Percentiles rank a stretch among this genome's conserved stretches.
These are phyloP conservation scores for Penaeus vannamei DNA, from an alignment of 1,140 invertebrate genomes.

Conservation along the genomic window DNA sequence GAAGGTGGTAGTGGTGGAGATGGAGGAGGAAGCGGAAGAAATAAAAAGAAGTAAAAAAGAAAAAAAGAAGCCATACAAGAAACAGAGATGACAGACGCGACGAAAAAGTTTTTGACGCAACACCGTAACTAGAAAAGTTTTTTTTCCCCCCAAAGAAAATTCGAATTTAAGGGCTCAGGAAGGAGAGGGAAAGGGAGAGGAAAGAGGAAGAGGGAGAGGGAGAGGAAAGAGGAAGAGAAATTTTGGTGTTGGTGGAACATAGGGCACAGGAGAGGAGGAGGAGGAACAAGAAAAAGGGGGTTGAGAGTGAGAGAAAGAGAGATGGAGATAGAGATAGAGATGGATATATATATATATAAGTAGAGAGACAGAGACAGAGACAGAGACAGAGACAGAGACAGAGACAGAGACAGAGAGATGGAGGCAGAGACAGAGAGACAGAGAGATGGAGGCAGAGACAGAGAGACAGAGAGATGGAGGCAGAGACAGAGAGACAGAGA, in stretches of 20 bases:
- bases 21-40: neutral
- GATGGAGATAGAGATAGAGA: too few relatives aligned
- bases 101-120: neutral
- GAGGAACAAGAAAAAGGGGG: neutral
- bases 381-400: neutral
- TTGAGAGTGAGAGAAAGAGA: neutral
- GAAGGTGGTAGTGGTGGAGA: neutral
- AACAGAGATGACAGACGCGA: neutral
- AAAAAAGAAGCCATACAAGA: too few relatives aligned
- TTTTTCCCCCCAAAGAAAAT: conserved; percentile 5
- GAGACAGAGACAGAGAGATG: neutral
- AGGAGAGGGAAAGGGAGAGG: neutral
- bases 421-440: neutral
- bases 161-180: neutral
- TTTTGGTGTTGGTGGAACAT: neutral
- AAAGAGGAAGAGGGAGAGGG: conserved; percentile 24
- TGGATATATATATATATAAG: neutral
- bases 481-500: too few relatives aligned
- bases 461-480: too few relatives aligned
- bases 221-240: neutral
- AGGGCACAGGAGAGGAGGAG: neutral
- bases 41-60: too few relatives aligned
- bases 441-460: neutral
- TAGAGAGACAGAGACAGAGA: neutral
- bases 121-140: neutral